phyloP scores from a whole-genome alignment of 2,797 vertebrate species.

The Hafferia zeledoni region DNA sequence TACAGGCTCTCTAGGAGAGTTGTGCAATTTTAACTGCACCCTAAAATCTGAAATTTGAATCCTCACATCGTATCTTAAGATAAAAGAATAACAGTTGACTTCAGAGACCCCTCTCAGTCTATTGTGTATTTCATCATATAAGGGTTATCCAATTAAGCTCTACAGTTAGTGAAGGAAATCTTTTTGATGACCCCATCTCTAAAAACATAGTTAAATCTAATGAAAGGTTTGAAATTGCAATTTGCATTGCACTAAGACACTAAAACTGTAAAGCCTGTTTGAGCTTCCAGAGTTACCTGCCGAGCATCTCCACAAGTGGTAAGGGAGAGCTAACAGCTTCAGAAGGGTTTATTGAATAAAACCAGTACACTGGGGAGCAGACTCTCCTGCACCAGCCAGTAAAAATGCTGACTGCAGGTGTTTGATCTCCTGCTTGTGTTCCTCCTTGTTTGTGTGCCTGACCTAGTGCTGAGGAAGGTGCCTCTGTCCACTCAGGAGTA shows the following conservation, averaged over 20 bases:
- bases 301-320: background rate
- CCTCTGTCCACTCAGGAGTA: background rate
- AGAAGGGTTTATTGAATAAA: background rate
- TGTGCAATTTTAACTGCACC: background rate
- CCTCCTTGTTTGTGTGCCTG: background rate
- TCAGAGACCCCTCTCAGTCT: background rate
- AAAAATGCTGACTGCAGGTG: background rate
- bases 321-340: background rate
- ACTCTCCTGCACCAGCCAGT: background rate
- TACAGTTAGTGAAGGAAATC: background rate
- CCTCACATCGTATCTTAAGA: background rate
- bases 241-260: background rate
- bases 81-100: background rate
- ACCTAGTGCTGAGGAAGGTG: background rate
- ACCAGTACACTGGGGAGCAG: fast-evolving
- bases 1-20: background rate
- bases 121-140: background rate
- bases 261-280: background rate
- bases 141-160: constrained; percentile 24
- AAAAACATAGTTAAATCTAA: constrained; percentile 25
- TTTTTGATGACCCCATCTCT: background rate
- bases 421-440: background rate
- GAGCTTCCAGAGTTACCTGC: constrained; percentile 2
- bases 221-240: background rate
- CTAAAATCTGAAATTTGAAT: background rate